Evolutionary conservation across 2,113 vertebrate genomes (phyloP).

Genomic region (Psephotus haematonotus): DNA sequence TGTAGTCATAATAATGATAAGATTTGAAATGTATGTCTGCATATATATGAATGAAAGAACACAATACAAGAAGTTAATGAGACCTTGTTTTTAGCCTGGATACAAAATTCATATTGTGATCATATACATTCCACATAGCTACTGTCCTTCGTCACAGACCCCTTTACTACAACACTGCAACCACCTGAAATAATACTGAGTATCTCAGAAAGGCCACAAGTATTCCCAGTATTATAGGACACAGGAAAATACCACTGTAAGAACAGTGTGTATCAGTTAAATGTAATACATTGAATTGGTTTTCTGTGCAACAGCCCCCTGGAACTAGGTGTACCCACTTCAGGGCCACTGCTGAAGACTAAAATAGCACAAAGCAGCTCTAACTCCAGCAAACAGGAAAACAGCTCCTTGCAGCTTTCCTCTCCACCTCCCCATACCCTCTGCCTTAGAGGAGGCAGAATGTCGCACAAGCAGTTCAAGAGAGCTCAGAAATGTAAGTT

Average conservation of each 20-base stretch:
- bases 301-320: background rate
- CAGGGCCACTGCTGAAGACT: background rate
- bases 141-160: background rate
- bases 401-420: background rate
- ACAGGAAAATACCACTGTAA: background rate
- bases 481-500: background rate
- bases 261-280: background rate
- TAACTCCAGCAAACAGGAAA: background rate
- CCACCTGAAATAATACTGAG: background rate
- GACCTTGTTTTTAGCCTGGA: background rate
- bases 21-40: background rate
- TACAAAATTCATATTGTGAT: background rate
- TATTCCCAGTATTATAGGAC: background rate
- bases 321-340: background rate
- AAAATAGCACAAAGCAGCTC: background rate
- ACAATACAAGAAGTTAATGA: background rate
- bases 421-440: background rate
- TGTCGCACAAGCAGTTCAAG: background rate
- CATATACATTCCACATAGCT: background rate
- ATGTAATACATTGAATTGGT: background rate
- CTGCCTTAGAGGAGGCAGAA: background rate
- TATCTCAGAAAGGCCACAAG: background rate
- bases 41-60: background rate
- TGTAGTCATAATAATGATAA: background rate
- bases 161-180: background rate